phyloP scores from a whole-genome alignment of 2,113 vertebrate genomes.

The Agapornis roseicollis region DNA sequence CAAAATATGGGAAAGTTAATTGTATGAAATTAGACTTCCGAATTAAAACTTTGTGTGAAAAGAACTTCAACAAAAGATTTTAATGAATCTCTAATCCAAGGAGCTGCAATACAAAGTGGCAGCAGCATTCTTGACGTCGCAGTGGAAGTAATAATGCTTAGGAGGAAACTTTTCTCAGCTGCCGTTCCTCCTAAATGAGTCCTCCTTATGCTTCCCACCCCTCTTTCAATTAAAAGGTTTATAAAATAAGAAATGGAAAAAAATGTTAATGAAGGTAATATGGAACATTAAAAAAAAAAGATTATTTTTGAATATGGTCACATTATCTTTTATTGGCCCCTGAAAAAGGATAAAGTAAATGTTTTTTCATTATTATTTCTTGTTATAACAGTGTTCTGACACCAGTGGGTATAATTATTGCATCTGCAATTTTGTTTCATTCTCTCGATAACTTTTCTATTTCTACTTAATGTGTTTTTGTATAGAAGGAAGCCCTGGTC shows the following conservation, averaged over 20 bases:
- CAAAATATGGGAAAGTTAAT: constrained; percentile 44
- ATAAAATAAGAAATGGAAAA: not conserved
- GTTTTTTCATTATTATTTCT: constrained; percentile 5
- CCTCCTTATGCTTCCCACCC: not conserved
- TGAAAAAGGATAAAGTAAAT: not conserved
- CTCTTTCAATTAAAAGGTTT: constrained; percentile 2
- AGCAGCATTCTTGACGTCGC: not conserved
- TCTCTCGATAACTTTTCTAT: not conserved
- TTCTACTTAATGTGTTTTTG: not conserved
- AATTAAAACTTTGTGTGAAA: not conserved
- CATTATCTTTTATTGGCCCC: not conserved
- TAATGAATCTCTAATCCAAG: constrained; percentile 6
- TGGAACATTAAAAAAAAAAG: not conserved
- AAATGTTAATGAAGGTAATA: not conserved
- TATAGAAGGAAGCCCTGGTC: not conserved
- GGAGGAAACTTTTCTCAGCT: not conserved
- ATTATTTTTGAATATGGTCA: not conserved
- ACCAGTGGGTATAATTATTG: not conserved
- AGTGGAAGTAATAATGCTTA: not conserved
- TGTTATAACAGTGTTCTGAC: not conserved
- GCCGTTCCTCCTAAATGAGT: not conserved
- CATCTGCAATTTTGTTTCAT: not conserved
- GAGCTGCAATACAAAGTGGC: not conserved
- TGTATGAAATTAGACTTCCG: constrained; percentile 30
- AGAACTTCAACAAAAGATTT: not conserved